Evolutionary conservation across 2,797 vertebrate species (phyloP), one percentile per base, ranked within the genome.

Genomic region (Thripadectes ignobilis): DNA sequence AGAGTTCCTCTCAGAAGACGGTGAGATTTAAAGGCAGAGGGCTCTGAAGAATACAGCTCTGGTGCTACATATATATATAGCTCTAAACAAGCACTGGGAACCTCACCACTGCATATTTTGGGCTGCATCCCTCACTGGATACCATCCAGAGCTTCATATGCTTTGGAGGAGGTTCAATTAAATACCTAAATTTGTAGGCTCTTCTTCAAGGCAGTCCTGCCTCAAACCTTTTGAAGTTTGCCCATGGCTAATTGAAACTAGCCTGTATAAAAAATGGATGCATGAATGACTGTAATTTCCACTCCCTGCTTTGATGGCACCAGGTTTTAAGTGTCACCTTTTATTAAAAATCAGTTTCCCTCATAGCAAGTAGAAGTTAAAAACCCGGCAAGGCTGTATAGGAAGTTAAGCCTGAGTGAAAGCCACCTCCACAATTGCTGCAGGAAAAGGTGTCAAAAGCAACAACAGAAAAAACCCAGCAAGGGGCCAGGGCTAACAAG

Each of bases 371-470:
- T 9, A 58, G 49, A 95, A 89, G 48, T 67, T 71, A 85, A 94
- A 91, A 92, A 79, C 27, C 12, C 76, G 63, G 76, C 49, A 52
- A 85, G 36, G 67, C 59, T 78, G 63, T 67, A 78, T 18, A 71
- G 72, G 77, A 88, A 41, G 92, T 39, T 75, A 95, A 88, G 59
- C 45, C 68, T 63, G 72, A 41, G 84, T 94, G 92, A 94, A 94
- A 88, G 90, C 80, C 87, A 94, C 76, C 76, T 91, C 76, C 72
- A 85, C 49, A 85, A 71, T 66, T 85, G 86, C 74, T 74, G 51
- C 75, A 48, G 83, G 79, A 85, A 85, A 80, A 94, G 86, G 38
- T 88, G 72, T 88, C 75, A 94, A 91, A 90, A 85, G 89, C 83
- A 94, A 45, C 75, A 87, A 87, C 75, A 84, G 36, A 73, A 73